Base-by-base conservation (phyloP, 2,797 vertebrate genomes). In the Carduelis carduelis region DNA sequence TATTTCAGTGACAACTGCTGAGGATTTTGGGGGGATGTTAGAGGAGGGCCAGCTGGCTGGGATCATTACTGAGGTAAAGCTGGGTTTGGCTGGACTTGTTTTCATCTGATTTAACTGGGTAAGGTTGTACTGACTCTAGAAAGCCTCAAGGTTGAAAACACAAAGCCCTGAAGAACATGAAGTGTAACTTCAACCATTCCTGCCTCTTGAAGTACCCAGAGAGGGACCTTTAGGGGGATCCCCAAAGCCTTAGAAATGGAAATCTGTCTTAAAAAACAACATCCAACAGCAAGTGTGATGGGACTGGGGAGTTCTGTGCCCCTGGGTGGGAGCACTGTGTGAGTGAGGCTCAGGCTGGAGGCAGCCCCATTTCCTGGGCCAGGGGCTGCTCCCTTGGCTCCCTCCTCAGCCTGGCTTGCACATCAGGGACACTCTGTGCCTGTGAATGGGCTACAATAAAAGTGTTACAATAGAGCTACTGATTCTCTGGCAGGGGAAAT, bases 401-500 rank as follows among this genome's bases (percentile, higher is more conserved):
- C 57, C 44, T 50, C 46, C 56, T 21, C 60, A 17, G 46, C 2
- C 0, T n/a, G 72, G 27, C 60, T 83, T 43, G 88, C 80, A 63
- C 59, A 16, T 27, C 72, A 87, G 43, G 28, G 81, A 47, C 61
- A 30, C 27, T 8, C 90, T 55, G 3, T 61, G 74, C 57, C 71
- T 55, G 37, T 22, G 47, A 44, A 43, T 27, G 32, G 83, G 66
- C 24, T 4, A 7, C 59, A 52, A 43, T 66, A 26, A 35, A 79
- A 82, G n/a, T 35, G 50, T 63, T 47, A 55, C 57, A 71, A 4
- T 6, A 16, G 69, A 70, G 34, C 22, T 26, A 22, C 47, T 93
- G 87, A 89, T 92, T 92, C 41, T 43, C 41, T 43, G 86, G 50
- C 81, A 18, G 78, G 55, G 74, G 72, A 90, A 63, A 92, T 82